Percentiles rank a stretch among this genome's conserved stretches.
These are phyloP conservation scores for Collichthys lucidus DNA, from an alignment of 2,113 vertebrate genomes.

Conservation along the genomic window DNA sequence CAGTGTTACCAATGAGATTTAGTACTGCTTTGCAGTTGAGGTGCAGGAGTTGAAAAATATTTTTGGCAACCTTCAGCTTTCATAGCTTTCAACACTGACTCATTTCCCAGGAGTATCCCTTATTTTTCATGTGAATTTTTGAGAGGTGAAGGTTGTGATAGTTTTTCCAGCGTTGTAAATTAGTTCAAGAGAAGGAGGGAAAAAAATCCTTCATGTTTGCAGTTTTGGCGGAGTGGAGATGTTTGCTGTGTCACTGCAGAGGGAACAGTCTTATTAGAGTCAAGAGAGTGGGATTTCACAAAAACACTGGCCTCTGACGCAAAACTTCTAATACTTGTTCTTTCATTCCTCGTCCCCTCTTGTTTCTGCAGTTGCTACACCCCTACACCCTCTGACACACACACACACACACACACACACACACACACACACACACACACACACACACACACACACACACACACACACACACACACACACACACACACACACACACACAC, in stretches of 20 bases:
- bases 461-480: too few species aligned
- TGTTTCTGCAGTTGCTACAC: constrained; percentile 13
- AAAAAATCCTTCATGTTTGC: background rate
- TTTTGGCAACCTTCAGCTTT: constrained; percentile 14
- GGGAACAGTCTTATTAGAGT: constrained; percentile 17
- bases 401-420: constrained; percentile 12
- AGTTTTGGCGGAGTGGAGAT: constrained; percentile 13
- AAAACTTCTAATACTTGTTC: background rate
- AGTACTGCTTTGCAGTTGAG: background rate
- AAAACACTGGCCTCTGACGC: constrained; percentile 29
- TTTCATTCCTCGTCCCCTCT: constrained; percentile 6
- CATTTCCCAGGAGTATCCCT: constrained; percentile 25
- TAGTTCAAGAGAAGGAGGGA: background rate
- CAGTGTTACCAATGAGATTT: constrained; percentile 4
- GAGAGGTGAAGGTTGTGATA: constrained; percentile 34
- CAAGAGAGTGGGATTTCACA: constrained; percentile 24
- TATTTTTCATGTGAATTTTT: constrained; percentile 37
- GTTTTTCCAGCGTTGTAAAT: constrained; percentile 26
- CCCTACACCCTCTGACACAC: background rate
- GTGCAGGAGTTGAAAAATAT: constrained; percentile 12
- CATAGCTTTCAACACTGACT: constrained; percentile 26
- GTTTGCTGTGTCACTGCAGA: constrained; percentile 31
- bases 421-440: too few species aligned
- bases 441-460: too few species aligned
- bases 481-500: too few species aligned